Conservation (phyloP, 1,140 invertebrate genomes). For the Neodiprion virginianus region DNA sequence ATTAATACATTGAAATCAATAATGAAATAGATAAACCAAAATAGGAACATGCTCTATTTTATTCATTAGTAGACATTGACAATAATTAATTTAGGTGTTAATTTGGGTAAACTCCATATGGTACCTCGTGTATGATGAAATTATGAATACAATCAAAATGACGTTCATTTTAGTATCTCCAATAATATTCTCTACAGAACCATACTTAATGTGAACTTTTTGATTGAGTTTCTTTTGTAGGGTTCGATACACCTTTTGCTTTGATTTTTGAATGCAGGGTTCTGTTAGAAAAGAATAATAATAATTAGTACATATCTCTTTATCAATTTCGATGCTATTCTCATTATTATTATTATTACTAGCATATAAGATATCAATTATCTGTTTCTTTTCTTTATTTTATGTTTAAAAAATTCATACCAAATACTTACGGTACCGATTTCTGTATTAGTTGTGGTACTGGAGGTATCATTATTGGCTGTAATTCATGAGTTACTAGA, state of each 20-base stretch:
- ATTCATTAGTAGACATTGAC: too few relatives aligned
- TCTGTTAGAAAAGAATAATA: background rate
- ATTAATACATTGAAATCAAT: too few relatives aligned
- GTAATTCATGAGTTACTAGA: slow-evolving; percentile 60
- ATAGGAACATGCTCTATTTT: too few relatives aligned
- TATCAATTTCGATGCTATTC: too few relatives aligned
- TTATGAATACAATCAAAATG: too few relatives aligned
- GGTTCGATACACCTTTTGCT: background rate
- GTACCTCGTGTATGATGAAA: too few relatives aligned
- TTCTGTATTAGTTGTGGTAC: slow-evolving; percentile 58
- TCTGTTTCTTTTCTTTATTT: background rate
- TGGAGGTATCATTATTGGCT: slow-evolving; percentile 54
- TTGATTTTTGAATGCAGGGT: background rate
- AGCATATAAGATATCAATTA: too few relatives aligned
- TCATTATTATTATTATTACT: too few relatives aligned
- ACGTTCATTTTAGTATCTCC: too few relatives aligned
- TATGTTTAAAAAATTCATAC: background rate
- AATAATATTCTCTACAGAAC: too few relatives aligned
- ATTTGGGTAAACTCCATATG: background rate
- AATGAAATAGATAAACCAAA: too few relatives aligned
- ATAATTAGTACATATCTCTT: too few relatives aligned
- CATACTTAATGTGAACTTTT: background rate
- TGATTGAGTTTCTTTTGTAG: background rate
- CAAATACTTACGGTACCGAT: slow-evolving; percentile 26
- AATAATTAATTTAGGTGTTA: background rate